A percentile compares a stretch with the other conserved stretches of the same genome.
These are phyloP conservation scores for Sebastes fasciatus DNA, from an alignment of 2,113 vertebrate species.

Conservation along the genomic window DNA sequence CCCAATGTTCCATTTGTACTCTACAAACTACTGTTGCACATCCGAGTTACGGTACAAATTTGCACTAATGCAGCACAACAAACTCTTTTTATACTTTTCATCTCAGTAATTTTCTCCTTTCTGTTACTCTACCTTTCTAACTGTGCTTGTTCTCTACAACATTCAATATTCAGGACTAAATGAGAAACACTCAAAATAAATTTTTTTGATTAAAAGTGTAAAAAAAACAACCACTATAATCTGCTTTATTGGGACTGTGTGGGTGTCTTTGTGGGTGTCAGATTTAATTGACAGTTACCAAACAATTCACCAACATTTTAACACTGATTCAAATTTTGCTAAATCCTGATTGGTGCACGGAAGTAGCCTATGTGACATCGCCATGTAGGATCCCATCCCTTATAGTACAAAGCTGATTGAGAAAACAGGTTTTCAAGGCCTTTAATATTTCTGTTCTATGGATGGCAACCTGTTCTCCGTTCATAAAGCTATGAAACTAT, in stretches of 20 bases:
- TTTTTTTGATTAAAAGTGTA: background rate
- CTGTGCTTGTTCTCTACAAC: background rate
- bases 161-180: background rate
- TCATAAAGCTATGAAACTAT: background rate
- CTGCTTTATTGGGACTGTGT: background rate
- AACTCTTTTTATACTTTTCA: background rate
- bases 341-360: background rate
- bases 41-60: background rate
- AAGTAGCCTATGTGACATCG: background rate
- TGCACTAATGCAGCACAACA: background rate
- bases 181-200: background rate
- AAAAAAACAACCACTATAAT: background rate
- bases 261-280: background rate
- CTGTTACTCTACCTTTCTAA: background rate
- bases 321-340: background rate
- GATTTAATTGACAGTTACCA: background rate
- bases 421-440: background rate
- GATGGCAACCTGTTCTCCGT: background rate
- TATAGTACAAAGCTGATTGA: background rate
- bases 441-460: background rate
- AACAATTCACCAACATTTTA: background rate
- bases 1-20: background rate
- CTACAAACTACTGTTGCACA: background rate
- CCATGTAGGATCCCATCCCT: background rate
- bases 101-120: background rate